Base-by-base conservation (phyloP, 2,797 vertebrate genomes). In the Pangasius krempfi region DNA sequence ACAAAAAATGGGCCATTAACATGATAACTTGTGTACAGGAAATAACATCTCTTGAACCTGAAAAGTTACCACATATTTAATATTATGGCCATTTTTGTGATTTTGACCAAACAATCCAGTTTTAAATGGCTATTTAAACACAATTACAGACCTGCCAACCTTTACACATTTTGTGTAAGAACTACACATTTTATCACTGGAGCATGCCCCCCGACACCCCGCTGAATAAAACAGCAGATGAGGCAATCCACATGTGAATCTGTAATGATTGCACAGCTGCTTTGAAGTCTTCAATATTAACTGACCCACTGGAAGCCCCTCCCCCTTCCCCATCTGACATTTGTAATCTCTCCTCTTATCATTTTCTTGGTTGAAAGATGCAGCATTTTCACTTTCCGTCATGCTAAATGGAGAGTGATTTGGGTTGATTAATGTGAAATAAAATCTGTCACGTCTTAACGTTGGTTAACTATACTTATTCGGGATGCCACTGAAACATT, bases 91-190 rank as follows among this genome's bases (percentile, higher is more conserved):
- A 12, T 25, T 44, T 73, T 44, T 44, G 37, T 44, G 40, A n/a
- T 18, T 14, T 50, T 60, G 12, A 27, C 76, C 52, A 27, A 22
- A 82, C 33, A 82, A 44, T 8, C 25, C 6, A 16, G 33, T 62
- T 27, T 40, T 60, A 60, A 60, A 40, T 3, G 14, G 33, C 30
- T 62, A 44, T 62, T 40, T 44, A 82, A 82, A 62, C 33, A 62
- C 33, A 62, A 16, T 27, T 62, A 44, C 80, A 82, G 80, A 44
- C 56, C 80, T 82, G 33, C 80, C 80, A 82, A 44, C 22, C 56
- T 82, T 58, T 58, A 58, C 20, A 4, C 27, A 10, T 30, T 78
- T 54, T 30, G 44, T 14, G 5, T 16, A n/a, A 12, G 44, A 78
- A n/a, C 73, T 10, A 4, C 10, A 75, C 72, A 14, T 47, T 27